Conservation (phyloP, 2,888 invertebrate genomes). For the Phania funesta region DNA sequence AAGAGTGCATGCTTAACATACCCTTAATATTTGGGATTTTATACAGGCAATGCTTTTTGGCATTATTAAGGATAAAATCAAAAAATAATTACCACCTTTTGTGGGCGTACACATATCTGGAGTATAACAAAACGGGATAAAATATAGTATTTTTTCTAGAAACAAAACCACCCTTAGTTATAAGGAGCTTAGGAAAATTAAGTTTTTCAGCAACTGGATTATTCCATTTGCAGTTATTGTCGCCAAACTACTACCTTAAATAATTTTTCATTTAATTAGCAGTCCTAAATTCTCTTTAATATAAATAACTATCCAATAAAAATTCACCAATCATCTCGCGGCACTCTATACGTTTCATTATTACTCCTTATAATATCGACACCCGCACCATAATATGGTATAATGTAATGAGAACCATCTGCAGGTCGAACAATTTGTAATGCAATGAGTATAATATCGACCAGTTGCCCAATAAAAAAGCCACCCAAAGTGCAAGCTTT, state of each 20-base stretch:
- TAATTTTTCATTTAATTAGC: slow-evolving; percentile 16
- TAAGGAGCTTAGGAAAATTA: no score
- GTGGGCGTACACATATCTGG: no score
- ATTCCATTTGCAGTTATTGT: not conserved
- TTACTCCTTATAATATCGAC: slow-evolving; percentile 89
- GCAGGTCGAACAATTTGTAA: slow-evolving; percentile 91
- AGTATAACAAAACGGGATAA: no score
- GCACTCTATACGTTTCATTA: slow-evolving; percentile 91
- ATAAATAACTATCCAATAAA: not conserved
- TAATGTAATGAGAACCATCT: slow-evolving; percentile 96
- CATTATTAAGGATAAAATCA: no score
- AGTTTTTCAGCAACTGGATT: no score
- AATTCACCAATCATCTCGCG: slow-evolving; percentile 87
- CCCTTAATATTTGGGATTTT: no score
- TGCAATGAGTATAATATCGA: slow-evolving; percentile 93
- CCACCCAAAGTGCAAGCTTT: slow-evolving; percentile 98
- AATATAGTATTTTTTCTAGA: no score
- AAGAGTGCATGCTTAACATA: no score
- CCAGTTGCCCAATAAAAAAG: slow-evolving; percentile 95
- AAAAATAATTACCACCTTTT: no score
- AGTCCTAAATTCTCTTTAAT: slow-evolving; percentile 46
- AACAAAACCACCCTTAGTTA: no score
- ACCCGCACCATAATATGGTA: slow-evolving; percentile 95
- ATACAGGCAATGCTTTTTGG: no score
- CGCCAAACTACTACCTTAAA: not conserved